Evolutionary conservation across 2,888 invertebrate genomes (phyloP), one percentile per base, ranked within the genome.

Genomic region (Meghimatium bilineatum): DNA sequence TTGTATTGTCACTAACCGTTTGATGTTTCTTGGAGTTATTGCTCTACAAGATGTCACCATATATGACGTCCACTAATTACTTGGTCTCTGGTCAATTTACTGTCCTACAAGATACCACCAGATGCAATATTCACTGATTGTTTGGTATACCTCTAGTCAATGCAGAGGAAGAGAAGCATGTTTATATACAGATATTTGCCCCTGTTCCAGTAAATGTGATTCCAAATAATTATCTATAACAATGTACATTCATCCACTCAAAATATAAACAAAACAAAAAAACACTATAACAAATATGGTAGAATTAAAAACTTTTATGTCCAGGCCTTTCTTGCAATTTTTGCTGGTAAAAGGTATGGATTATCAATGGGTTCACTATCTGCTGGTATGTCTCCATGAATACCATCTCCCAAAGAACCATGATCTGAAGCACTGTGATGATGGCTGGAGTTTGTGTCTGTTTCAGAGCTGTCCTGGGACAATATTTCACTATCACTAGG

Each of bases 401-500:
- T 44, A 63, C n/a, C 38, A 60, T 52, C 38, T 17, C 36, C 52
- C 26, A 66, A 52, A 29, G 49, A 12, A 10, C 38, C 66, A 1
- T 67, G 67, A 66, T 74, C 71, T 3, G 67, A 44, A 49, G 44
- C 34, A 60, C 74, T 29, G 56, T 52, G 82, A 26, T 44, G 71
- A 34, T 36, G 78, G 71, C 20, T 69, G 56, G 67, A 85, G 60
- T 86, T 88, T 81, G 77, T 79, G 44, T 86, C 88, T 84, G 89
- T 86, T 8, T 88, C 82, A 26, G 88, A 88, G 20, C 85, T 88
- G 12, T 97, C 97, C 92, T 97, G 97, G 67, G 92, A 91, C 92
- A 98, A 98, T 93, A 98, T 97, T 63, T 98, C 97, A 95, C 98
- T 98, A 94, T 99, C 98, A 89, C 97, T 97, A 0, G 98, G 98